phyloP scores from a whole-genome alignment of 2,888 invertebrate species.

The Chaitophorus viminalis region DNA sequence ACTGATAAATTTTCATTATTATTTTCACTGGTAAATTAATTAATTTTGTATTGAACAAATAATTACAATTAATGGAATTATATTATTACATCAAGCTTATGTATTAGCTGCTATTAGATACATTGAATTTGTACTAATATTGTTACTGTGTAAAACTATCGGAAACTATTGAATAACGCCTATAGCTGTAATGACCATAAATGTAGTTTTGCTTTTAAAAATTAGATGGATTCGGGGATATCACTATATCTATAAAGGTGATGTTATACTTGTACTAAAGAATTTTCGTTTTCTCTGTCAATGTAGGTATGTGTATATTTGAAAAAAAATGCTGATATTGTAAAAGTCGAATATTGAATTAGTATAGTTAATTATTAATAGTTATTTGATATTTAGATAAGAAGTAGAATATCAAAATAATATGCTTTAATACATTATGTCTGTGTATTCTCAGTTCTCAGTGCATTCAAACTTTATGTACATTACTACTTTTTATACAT shows the following conservation, averaged over 20 bases:
- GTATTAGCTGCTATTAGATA: not conserved
- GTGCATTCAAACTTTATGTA: no score
- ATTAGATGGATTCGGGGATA: no score
- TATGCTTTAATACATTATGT: no score
- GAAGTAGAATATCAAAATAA: no score
- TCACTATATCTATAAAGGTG: not conserved
- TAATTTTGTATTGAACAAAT: slow-evolving; percentile 5
- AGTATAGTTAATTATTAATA: not conserved
- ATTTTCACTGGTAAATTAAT: slow-evolving; percentile 6
- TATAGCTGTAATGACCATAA: not conserved
- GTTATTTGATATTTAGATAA: no score
- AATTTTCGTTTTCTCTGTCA: no score
- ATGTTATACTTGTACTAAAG: no score
- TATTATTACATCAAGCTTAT: not conserved
- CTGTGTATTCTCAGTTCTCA: not conserved
- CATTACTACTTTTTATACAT: no score
- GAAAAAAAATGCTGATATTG: not conserved
- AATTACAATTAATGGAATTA: not conserved
- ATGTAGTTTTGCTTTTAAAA: not conserved
- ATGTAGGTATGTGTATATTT: not conserved
- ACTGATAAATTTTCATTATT: slow-evolving; percentile 8
- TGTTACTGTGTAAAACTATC: not conserved
- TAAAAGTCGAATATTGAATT: not conserved
- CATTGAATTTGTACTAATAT: not conserved
- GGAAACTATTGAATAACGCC: not conserved